Evolutionary conservation across 2,888 invertebrate genomes (phyloP), one percentile per base, ranked within the genome.

Genomic region (Parnassius glacialis): DNA sequence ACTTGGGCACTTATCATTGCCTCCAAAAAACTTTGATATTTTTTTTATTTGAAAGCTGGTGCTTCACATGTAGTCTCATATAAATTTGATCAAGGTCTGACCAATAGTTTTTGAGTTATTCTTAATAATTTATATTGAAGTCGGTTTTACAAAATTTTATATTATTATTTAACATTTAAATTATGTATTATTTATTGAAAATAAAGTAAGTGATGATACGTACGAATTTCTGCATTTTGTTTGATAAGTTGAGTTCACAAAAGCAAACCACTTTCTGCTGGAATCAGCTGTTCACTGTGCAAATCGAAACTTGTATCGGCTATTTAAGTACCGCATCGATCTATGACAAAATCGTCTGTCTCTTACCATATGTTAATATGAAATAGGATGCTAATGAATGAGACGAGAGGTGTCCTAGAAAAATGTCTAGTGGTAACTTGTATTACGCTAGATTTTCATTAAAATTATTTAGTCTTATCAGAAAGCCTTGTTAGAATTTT

Each of bases 341-440:
- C 74, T 81, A 74, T 87, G 84, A 75, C 85, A 83, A 85, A 82
- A 87, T 80, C 76, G 67, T 74, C 70, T 76, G 67, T 73, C 73
- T 52, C 34, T 34, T 34, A 34, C 61, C 63, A 51, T 61, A 53
- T 57, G 56, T 53, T 67, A 16, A 64, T 68, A 69, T 76, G 79
- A 81, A 84, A 84, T 73, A 70, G 64, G 70, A 87, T 88, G 90
- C 85, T 90, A 90, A 90, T 88, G 67, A 75, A 76, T 71, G 72
- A 72, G 79, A 74, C 79, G 74, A 71, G 73, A 70, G 61, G 64
- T 71, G 78, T 73, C 79, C 76, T 67, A 81, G 75, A 71, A 77
- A 79, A 70, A 70, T 73, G 66, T 73, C 74, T 66, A 74, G 71
- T 76, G 73, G 74, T 76, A 72, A 72, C 69, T 67, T 43, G 52